Evolutionary conservation across 2,888 invertebrate genomes (phyloP).

Genomic region (Thymelicus lineola): DNA sequence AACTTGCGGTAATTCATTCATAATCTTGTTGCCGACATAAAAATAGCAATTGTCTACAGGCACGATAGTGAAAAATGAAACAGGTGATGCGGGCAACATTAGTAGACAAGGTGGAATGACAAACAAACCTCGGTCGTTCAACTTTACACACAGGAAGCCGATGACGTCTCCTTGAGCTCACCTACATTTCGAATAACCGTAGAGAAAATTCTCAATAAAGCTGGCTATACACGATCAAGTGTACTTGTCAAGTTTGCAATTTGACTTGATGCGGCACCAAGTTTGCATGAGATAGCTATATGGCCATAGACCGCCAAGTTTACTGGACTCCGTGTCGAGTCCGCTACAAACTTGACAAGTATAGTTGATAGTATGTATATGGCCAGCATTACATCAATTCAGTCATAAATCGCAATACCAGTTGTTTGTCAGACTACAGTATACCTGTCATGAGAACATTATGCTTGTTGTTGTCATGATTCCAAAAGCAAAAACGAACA

Average conservation of each 20-base stretch:
- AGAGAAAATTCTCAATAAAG: constrained; percentile 22
- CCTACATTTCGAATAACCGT: constrained; percentile 23
- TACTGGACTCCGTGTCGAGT: no score
- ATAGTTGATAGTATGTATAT: no score
- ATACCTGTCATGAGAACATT: constrained; percentile 15
- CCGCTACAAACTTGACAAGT: no score
- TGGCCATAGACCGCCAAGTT: no score
- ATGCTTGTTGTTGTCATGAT: constrained; percentile 33
- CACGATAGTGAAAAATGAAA: constrained; percentile 74
- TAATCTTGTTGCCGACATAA: constrained; percentile 63
- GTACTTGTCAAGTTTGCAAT: no score
- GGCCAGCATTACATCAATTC: constrained; percentile 26
- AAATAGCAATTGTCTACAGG: constrained; percentile 66
- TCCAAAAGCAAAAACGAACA: constrained; percentile 29
- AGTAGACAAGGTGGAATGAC: constrained; percentile 65
- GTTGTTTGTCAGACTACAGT: constrained; percentile 39
- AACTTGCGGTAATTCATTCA: constrained; percentile 62
- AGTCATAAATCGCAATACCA: constrained; percentile 39
- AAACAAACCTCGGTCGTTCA: constrained; percentile 56
- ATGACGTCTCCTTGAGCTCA: constrained; percentile 30
- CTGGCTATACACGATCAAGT: no score
- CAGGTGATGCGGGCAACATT: constrained; percentile 68
- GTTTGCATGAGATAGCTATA: no score
- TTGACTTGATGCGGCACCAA: no score
- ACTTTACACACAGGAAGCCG: constrained; percentile 44